Base-by-base conservation (phyloP, 2,888 invertebrate genomes). In the Zygothrica quintamaculata region DNA sequence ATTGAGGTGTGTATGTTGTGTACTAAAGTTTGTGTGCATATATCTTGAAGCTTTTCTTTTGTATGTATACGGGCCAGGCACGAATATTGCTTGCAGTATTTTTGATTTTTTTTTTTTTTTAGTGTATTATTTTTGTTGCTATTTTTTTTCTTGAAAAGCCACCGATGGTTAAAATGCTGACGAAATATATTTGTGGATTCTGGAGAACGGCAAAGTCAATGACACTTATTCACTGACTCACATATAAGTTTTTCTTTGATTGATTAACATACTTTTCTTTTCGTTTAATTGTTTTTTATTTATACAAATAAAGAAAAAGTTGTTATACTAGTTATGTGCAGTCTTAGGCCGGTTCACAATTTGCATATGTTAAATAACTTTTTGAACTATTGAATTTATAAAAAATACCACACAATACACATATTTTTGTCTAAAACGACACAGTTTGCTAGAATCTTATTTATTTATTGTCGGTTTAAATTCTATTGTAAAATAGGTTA, bases 371-470 rank as follows among this genome's bases (percentile, higher is more conserved):
- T 64, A 12, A 37, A 33, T 56, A 62, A 70, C 55, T 65, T 46
- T 58, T 62, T 59, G 46, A 58, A 51, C 75, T 72, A 51, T 44
- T 68, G 52, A 75, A 75, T 66, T 74, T 71, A 66, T 58, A 52
- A 44, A 73, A 57, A 68, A 65, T 43, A 61, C 60, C 50, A 62
- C 52, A 37, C 57, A 52, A 37, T 57, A 65, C 50, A 60, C 59
- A 67, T 57, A 65, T 59, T 46, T 33, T 64, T 65, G 62, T 57
- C 57, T 46, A n/a, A 74, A 77, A 74, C 71, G 40, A 69, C 72
- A 76, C 73, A 58, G 80, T 59, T 55, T 77, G 55, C 80, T 58
- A 40, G 33, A 61, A 73, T 78, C 46, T 62, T 69, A n/a, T n/a
- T n/a, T 13, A 58, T 26, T 58, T 60, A 46, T 47, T 58, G 36